Percentiles rank a stretch among this genome's conserved stretches.
Conservation (phyloP, 2,113 vertebrate species). For the Gymnobelideus leadbeateri region DNA sequence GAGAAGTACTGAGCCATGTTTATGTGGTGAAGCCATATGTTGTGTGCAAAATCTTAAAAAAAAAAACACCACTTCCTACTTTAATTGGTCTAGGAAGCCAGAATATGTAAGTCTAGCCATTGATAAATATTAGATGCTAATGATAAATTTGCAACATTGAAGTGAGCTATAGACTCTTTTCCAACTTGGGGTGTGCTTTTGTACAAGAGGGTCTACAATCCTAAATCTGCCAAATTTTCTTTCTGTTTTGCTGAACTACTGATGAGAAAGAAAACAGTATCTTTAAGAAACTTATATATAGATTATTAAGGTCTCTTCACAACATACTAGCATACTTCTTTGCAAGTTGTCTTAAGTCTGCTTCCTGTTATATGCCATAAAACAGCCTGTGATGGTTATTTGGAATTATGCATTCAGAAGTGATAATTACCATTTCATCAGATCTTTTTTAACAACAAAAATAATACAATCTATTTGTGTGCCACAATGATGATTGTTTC, state of each 20-base stretch:
- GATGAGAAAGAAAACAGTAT: neutral
- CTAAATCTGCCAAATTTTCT: constrained; percentile 3
- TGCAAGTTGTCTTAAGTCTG: constrained; percentile 35
- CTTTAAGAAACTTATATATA: neutral
- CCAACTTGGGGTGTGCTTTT: constrained; percentile 21
- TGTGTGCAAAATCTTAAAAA: constrained; percentile 50
- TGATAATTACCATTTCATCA: constrained; percentile 45
- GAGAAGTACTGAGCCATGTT: neutral
- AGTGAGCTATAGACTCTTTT: constrained; percentile 9
- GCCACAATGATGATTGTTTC: constrained; percentile 53
- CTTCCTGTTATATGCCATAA: constrained; percentile 18
- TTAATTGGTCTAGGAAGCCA: constrained; percentile 19
- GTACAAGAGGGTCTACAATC: neutral
- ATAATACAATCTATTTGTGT: constrained; percentile 63
- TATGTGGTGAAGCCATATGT: constrained; percentile 46
- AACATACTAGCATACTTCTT: constrained; percentile 45
- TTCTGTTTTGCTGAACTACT: constrained; percentile 2
- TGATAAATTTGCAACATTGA: constrained; percentile 24
- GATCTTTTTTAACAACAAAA: constrained; percentile 53
- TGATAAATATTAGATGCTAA: neutral
- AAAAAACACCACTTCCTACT: constrained; percentile 30
- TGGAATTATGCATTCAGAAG: constrained; percentile 20
- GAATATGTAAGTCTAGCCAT: constrained; percentile 10
- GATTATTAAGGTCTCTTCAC: neutral
- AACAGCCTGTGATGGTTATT: neutral